Percentiles rank a stretch among this genome's conserved stretches.
phyloP scores from a whole-genome alignment of 2,888 invertebrate species.

The Meloe dianella region DNA sequence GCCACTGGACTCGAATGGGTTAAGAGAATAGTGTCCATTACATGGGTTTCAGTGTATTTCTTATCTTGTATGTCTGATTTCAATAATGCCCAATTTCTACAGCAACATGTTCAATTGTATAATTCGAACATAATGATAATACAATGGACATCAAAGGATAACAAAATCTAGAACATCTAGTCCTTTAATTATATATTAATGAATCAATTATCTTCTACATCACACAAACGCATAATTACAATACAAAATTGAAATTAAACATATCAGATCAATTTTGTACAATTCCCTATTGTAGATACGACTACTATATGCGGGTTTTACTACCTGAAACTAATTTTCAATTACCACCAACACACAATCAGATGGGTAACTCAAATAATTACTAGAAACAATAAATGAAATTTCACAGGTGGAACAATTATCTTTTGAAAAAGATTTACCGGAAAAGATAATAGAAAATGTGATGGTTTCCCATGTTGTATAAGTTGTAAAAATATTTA shows the following conservation, averaged over 20 bases:
- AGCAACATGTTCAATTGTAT: not conserved
- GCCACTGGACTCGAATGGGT: no score
- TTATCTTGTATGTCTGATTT: not conserved
- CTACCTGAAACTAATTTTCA: not conserved
- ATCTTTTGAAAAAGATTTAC: not conserved
- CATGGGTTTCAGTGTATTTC: not conserved
- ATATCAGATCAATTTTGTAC: conserved; percentile 1
- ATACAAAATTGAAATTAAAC: conserved; percentile 1
- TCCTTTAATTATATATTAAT: not conserved
- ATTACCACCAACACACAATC: not conserved
- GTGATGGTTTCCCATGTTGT: not conserved
- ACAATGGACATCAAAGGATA: conserved; percentile 1
- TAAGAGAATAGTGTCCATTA: no score
- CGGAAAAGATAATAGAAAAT: not conserved
- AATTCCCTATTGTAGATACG: not conserved
- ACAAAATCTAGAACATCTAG: not conserved
- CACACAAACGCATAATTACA: conserved; percentile 5
- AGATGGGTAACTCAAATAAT: not conserved
- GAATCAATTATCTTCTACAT: conserved; percentile 7
- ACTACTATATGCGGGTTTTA: not conserved
- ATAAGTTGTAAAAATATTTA: conserved; percentile 25
- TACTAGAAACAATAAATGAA: not conserved
- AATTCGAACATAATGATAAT: not conserved
- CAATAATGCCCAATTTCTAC: not conserved
- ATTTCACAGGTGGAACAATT: not conserved